Evolutionary conservation across 1,140 invertebrate species (phyloP), one percentile per base, ranked within the genome.

Genomic region (Drosophila carrolli): DNA sequence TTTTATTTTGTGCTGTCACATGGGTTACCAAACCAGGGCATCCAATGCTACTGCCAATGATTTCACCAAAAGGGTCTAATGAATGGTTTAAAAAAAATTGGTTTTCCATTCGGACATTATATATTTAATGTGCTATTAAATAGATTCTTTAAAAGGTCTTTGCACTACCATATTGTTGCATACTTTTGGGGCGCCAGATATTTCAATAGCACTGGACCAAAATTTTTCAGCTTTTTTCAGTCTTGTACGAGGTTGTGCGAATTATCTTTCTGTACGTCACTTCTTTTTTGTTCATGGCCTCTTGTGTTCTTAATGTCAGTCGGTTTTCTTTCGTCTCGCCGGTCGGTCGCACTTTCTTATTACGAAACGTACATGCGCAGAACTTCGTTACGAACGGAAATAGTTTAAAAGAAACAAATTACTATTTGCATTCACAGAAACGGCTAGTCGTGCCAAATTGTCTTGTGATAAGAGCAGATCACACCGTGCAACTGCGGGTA

Each of bases 1-100:
- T 74, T 78, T 78, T 75, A 60, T 51, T 47, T n/a, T 54, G 40
- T 59, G 68, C 58, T 76, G 65, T 81, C 72, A 81, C 68, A 73
- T 72, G 46, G 37, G 5, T n/a, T 37, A 23, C 32, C 11, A 16
- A 55, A 55, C 48, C 66, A 54, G 66, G 47, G 32, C 47, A 68
- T 1, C 32, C 14, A 35, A 32, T 23, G 23, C 40, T 29, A 29
- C 14, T 16, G n/a, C 9, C 43, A 65, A 63, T 74, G 41, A 74
- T 47, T 55, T 75, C 61, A 76, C 38, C 5, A 4, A 19, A 43
- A 8, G 13, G 11, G 35, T 65, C 27, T 53, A 16, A 29, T 23
- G 23, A 2, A 23, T 23, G 23, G 23, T 4, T 23, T 3, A 23
- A 23, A 23, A 23, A 23, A 16, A 61, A 32, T n/a, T 16, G 5